phyloP scores from a whole-genome alignment of 2,888 invertebrate genomes.

The Drosophila anceps region DNA sequence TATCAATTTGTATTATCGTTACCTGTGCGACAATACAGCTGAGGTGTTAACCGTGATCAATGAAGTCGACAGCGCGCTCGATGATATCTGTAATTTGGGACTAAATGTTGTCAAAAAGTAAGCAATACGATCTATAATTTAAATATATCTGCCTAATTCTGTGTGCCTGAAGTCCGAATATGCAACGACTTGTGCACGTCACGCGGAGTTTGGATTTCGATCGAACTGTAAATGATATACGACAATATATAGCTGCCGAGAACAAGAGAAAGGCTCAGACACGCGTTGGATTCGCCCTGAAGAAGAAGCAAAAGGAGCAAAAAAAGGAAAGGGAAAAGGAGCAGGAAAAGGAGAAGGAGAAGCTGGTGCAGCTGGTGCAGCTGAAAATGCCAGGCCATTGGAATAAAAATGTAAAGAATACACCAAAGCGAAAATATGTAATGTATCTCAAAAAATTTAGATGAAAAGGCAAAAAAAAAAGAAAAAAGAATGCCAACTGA shows the following conservation, averaged over 20 bases:
- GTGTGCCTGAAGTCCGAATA: background rate
- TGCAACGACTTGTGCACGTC: background rate
- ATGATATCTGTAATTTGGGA: background rate
- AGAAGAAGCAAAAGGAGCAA: background rate
- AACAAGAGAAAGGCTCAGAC: background rate
- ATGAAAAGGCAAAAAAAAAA: too few species aligned
- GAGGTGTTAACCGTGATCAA: conserved; percentile 23
- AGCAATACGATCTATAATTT: background rate
- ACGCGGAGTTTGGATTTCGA: conserved; percentile 3
- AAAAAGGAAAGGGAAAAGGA: background rate
- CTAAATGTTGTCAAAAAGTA: conserved; percentile 6
- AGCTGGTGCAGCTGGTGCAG: background rate
- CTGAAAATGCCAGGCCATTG: too few species aligned
- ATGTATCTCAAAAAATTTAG: background rate
- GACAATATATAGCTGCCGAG: background rate
- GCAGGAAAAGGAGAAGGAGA: background rate
- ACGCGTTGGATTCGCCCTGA: background rate
- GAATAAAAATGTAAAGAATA: background rate
- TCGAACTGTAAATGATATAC: background rate
- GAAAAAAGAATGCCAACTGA: background rate
- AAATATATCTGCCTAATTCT: background rate
- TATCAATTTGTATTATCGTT: conserved; percentile 31
- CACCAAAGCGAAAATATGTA: background rate
- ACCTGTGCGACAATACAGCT: conserved; percentile 21
- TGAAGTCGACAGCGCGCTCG: conserved; percentile 12